Evolutionary conservation across 2,888 invertebrate genomes (phyloP).

Genomic region (Pammene fasciana): DNA sequence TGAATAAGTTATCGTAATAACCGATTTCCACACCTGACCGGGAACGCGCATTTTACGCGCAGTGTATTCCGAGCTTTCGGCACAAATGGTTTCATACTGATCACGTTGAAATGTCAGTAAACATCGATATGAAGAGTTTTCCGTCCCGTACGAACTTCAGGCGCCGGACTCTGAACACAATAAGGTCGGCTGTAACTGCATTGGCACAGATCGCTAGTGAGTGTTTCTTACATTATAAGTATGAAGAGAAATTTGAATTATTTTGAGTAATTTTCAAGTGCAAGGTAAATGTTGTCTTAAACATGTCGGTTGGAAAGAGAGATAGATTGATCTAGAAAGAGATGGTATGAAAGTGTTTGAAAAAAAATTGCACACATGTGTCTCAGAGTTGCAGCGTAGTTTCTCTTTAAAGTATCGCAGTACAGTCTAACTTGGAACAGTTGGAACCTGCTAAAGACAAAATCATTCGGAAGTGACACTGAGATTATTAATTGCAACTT

Average conservation of each 20-base stretch:
- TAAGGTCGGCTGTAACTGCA: conserved; percentile 76
- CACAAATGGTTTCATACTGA: conserved; percentile 63
- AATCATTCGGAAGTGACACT: too few species aligned
- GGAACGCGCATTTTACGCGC: conserved; percentile 74
- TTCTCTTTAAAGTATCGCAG: too few species aligned
- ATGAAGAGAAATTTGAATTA: neutral
- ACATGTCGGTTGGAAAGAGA: too few species aligned
- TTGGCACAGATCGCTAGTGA: conserved; percentile 79
- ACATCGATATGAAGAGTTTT: conserved; percentile 76
- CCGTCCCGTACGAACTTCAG: conserved; percentile 75
- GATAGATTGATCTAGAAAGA: too few species aligned
- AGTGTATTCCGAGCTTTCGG: conserved; percentile 72
- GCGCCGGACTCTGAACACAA: conserved; percentile 74
- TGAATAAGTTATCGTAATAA: conserved; percentile 47
- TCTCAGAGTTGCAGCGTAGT: too few species aligned
- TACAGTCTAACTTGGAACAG: too few species aligned
- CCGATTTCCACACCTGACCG: conserved; percentile 63
- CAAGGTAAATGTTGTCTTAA: too few species aligned
- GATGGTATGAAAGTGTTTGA: too few species aligned
- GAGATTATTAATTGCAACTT: too few species aligned
- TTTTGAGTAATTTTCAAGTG: neutral
- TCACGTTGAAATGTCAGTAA: conserved; percentile 65
- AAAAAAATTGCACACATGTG: too few species aligned
- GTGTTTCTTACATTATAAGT: conserved; percentile 48
- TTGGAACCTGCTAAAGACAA: too few species aligned